Base-by-base conservation (phyloP, 2,113 vertebrate genomes). In the Atherinomorus stipes region DNA sequence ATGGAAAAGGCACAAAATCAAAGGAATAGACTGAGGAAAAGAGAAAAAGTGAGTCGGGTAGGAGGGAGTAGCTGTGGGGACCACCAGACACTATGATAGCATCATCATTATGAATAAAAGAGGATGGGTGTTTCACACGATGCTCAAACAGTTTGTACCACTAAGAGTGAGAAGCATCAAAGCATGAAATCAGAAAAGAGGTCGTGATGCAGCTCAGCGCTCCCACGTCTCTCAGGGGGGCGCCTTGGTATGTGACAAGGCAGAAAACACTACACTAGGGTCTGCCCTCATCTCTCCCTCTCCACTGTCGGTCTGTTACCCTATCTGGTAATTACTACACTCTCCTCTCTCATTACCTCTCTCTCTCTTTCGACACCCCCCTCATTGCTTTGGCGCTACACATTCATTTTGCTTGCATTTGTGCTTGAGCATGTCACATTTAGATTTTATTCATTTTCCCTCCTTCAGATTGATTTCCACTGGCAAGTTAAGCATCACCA, bases 101-200 rank as follows among this genome's bases (percentile, higher is more conserved):
- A 77, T 79, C 72, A 62, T 69, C 70, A 67, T 69, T 78, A 71
- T 74, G 66, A 79, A 85, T 77, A 75, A 83, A 80, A 62, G 61
- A 70, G 68, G 61, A 63, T 5, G 75, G 68, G 69, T 86, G 77
- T 85, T 90, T 78, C 78, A 82, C 16, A 11, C 8, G 31, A 51
- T 2, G 56, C 78, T 26, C 59, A 83, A 86, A 80, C 85, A 78
- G 81, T 90, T 89, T 88, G 71, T 74, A 52, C 49, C 50, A 44
- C 79, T 68, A 67, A 64, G 82, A 88, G 82, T 28, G 50, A 83
- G 72, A 82, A 86, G 88, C 92, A 92, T 91, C 81, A 88, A 90
- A 88, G 91, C 90, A 76, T 91, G 90, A 93, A 93, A 91, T 92
- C 89, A 91, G 78, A 85, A 86, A 85, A 82, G 89, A 84, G 87